Evolutionary conservation across 2,888 invertebrate species (phyloP).

Genomic region (Dugesia japonica): DNA sequence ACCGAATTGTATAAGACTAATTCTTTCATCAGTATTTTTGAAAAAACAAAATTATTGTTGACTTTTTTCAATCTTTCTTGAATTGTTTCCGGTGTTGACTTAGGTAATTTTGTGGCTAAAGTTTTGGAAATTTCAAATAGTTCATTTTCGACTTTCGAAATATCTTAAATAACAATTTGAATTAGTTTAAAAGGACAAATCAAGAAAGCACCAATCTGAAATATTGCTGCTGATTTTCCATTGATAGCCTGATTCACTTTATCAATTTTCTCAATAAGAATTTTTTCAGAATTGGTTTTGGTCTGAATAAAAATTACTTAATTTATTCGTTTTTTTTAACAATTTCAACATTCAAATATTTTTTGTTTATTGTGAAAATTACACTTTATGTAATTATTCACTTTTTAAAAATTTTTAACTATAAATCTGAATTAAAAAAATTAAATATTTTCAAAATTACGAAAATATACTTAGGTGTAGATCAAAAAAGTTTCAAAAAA

Average conservation of each 20-base stretch:
- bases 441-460: too few relatives aligned
- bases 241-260: neutral
- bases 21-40: neutral
- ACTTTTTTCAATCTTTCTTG: slow-evolving; percentile 13
- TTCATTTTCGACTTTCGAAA: neutral
- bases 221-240: neutral
- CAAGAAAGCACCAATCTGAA: neutral
- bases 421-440: too few relatives aligned
- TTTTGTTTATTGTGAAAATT: too few relatives aligned
- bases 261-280: neutral
- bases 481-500: too few relatives aligned
- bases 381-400: too few relatives aligned
- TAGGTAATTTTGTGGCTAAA: neutral
- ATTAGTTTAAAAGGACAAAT: too few relatives aligned
- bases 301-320: too few relatives aligned
- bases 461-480: too few relatives aligned
- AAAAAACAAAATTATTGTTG: neutral
- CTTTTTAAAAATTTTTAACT: too few relatives aligned
- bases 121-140: neutral
- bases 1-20: neutral
- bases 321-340: too few relatives aligned
- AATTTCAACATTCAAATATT: too few relatives aligned
- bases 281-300: slow-evolving; percentile 1
- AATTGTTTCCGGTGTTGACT: neutral
- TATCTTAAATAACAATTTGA: neutral